These are phyloP conservation scores for Drosophila biarmipes DNA, from an alignment of 1,140 invertebrate genomes.

Conservation along the genomic window DNA sequence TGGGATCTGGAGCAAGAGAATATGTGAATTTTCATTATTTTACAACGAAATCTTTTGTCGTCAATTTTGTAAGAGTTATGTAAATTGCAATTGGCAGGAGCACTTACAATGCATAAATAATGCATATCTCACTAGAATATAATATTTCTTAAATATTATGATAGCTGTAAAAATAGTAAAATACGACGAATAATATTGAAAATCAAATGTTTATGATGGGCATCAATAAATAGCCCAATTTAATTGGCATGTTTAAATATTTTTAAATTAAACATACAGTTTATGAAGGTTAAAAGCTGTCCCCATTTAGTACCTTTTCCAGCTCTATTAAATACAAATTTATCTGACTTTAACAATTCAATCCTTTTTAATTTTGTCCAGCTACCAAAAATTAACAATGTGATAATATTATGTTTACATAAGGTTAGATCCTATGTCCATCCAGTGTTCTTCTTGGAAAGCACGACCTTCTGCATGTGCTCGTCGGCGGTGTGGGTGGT, in stretches of 20 bases:
- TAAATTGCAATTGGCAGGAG: not conserved
- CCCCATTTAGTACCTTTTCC: not conserved
- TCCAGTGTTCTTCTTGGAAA: conserved; percentile 60
- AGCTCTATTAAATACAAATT: not conserved
- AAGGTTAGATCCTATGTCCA: conserved; percentile 36
- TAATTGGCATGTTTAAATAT: not conserved
- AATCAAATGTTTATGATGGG: not conserved
- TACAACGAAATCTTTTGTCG: not conserved
- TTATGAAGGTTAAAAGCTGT: too few species aligned
- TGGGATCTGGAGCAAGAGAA: conserved; percentile 1
- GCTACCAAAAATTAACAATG: not conserved
- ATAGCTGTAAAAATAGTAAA: not conserved
- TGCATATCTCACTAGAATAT: not conserved
- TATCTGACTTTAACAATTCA: not conserved
- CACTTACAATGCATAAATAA: not conserved
- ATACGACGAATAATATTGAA: not conserved
- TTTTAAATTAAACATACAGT: too few species aligned
- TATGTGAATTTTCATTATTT: conserved; percentile 3
- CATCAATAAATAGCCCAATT: not conserved
- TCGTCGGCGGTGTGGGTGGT: conserved; percentile 89
- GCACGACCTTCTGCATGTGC: conserved; percentile 82
- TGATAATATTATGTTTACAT: not conserved
- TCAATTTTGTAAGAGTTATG: not conserved
- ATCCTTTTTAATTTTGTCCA: conserved; percentile 11
- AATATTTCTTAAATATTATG: not conserved